Conservation (phyloP, 2,113 vertebrate species). For the Sardina pilchardus region DNA sequence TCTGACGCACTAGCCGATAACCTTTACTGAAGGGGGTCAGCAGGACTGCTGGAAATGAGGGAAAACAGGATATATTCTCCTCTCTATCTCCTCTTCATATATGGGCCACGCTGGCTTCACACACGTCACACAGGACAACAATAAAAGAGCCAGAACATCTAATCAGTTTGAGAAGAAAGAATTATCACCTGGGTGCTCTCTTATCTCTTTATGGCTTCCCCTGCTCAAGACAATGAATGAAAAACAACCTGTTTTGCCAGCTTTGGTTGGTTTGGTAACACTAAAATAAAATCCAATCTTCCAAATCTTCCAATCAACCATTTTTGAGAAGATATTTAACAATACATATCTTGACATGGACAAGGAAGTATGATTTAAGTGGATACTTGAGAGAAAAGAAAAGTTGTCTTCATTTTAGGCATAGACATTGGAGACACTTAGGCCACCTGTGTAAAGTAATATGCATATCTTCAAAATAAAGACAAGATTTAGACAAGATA, state of each 20-base stretch:
- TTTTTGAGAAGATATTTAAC: neutral
- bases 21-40: neutral
- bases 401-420: neutral
- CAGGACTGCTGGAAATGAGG: neutral
- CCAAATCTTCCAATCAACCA: too few species aligned
- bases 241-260: neutral
- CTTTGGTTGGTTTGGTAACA: neutral
- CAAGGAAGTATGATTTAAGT: neutral
- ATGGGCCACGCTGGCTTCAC: neutral
- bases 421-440: neutral
- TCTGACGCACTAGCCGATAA: conserved; percentile 10
- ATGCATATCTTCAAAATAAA: neutral
- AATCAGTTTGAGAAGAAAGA: neutral
- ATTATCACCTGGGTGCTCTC: neutral
- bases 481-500: neutral
- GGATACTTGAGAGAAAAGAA: neutral
- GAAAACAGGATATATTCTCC: neutral
- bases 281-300: too few species aligned
- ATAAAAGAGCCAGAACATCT: neutral
- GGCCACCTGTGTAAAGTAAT: too few species aligned
- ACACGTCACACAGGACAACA: neutral
- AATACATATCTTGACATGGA: neutral
- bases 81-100: neutral
- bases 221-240: neutral
- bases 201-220: neutral